Base-by-base conservation (phyloP, 2,113 vertebrate species). In the Scatophagus argus region DNA sequence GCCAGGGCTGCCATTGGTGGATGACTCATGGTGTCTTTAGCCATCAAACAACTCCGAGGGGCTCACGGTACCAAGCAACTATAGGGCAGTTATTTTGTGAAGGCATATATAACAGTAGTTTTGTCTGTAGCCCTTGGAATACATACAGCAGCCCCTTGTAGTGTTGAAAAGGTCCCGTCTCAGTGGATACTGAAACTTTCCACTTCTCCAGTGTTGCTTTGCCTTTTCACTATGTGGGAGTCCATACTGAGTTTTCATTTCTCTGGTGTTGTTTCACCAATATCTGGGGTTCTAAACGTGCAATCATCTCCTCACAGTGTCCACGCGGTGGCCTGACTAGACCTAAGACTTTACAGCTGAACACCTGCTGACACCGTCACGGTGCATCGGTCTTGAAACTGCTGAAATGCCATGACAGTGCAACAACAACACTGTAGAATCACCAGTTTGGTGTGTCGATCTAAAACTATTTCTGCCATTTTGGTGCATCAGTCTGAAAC, bases 191-290 rank as follows among this genome's bases (percentile, higher is more conserved):
- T 60, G 65, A 86, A 89, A 70, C 69, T 84, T 61, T 66, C 61
- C 47, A 55, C 65, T 86, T 85, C 31, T 66, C 77, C 64, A 43
- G 60, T 87, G 72, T 84, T 77, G 52, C 66, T 86, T 82, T 87
- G 91, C 86, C 88, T 91, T 90, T 86, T 88, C 90, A 84, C 58
- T 43, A 38, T 61, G 49, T 83, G 65, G 80, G 78, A 60, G 63
- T 82, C 91, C 92, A 85, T 84, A 34, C 84, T 89, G 88, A 93
- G 87, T 29, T 84, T 74, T 71, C 63, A 82, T 72, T 85, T 72
- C 92, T 94, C 87, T 92, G 87, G 93, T 93, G 93, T 92, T 93
- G 74, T 84, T 79, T 70, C 74, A 65, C 81, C 77, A 71, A 39
- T 74, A 72, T 39, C 73, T 72, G 61, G 77, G 82, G 72, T 80